Evolutionary conservation across 2,113 vertebrate genomes (phyloP), one percentile per base, ranked within the genome.

Genomic region (Ictalurus punctatus): DNA sequence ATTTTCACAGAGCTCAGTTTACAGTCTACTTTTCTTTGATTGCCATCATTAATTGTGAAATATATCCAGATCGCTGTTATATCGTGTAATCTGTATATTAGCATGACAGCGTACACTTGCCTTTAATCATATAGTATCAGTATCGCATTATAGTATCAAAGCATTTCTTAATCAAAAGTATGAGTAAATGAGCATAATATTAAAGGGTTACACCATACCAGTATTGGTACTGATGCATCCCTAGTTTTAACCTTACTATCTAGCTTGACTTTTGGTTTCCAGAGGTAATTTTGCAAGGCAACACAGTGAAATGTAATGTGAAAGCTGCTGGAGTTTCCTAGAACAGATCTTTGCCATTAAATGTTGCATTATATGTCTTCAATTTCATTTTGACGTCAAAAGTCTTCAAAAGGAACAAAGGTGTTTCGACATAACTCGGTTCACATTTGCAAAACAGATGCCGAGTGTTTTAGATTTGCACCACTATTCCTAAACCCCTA

Each of bases 391-490:
- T 52, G 23, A 78, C 12, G 52, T 73, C 16, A 9, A 9, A 73
- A 73, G 2, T n/a, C 65, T 69, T 76, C 8, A 12, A 79, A 52
- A 14, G 12, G 44, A 34, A 23, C 30, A 19, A 58, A 82, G 19
- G 23, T 2, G 2, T 58, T 87, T 73, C 44, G 23, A 73, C 12
- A 79, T 67, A 56, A 48, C 52, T 34, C 27, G 58, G 27, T 73
- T 54, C 9, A 25, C 52, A 81, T 82, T 82, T 82, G 37, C 14
- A 9, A 27, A 89, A 56, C 52, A 85, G 25, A 83, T 76, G 48
- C 85, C 54, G 54, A 23, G 16, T 69, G 40, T 61, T 14, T 76
- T 73, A n/a, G 10, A 71, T 23, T 25, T 74, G 44, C 56, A 76
- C 56, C 16, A 84, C 54, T 25, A 2, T 58, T 88, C 17, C 34